These are phyloP conservation scores for Aphelocoma californica DNA, from an alignment of 2,797 vertebrate species.

Conservation along the genomic window DNA sequence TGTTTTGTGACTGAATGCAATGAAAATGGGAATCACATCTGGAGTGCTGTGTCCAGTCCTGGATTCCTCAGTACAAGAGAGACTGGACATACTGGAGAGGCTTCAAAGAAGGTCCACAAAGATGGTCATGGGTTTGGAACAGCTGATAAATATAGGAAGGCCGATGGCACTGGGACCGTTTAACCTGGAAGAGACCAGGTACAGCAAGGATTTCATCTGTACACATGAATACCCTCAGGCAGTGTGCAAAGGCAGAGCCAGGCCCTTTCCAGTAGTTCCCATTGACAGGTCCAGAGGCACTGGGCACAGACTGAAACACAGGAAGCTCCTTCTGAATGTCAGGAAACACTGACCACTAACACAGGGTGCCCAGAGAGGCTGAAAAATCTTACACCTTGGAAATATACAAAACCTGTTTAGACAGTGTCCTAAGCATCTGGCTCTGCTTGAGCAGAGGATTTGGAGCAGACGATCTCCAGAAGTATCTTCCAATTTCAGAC, in stretches of 20 bases:
- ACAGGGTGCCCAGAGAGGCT: background rate
- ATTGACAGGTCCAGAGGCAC: background rate
- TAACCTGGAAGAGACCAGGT: background rate
- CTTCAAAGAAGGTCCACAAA: background rate
- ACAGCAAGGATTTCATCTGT: background rate
- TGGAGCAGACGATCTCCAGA: background rate
- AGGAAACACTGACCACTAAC: background rate
- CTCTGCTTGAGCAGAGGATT: background rate
- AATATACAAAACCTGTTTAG: background rate
- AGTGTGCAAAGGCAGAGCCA: fast-evolving
- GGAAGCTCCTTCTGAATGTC: background rate
- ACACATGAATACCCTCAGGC: background rate
- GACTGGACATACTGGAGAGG: background rate
- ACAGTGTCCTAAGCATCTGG: fast-evolving
- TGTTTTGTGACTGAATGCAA: background rate
- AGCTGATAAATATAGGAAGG: background rate
- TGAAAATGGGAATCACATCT: background rate
- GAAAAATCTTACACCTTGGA: background rate
- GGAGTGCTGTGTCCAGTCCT: background rate
- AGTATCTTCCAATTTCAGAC: background rate
- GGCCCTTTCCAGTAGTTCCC: background rate
- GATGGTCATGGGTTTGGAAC: background rate
- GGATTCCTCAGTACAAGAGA: background rate
- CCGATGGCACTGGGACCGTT: fast-evolving
- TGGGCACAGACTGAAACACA: background rate